These are phyloP conservation scores for Spodoptera frugiperda DNA, from an alignment of 1,140 invertebrate species.

Conservation along the genomic window DNA sequence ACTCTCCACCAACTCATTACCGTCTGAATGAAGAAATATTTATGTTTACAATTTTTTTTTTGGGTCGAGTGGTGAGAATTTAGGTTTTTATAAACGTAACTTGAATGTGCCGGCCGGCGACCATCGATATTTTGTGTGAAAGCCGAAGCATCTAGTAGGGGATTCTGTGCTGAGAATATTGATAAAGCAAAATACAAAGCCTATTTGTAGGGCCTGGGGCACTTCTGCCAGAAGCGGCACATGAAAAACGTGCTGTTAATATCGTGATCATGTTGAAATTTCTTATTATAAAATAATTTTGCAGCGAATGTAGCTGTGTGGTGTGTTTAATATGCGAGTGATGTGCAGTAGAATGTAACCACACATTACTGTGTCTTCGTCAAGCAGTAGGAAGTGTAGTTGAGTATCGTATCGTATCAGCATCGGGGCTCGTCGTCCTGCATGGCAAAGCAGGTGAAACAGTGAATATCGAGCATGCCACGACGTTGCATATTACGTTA, in stretches of 20 bases:
- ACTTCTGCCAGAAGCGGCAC: slow-evolving; percentile 16
- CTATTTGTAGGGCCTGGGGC: slow-evolving; percentile 18
- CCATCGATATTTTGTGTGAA: slow-evolving; percentile 30
- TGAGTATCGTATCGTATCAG: slow-evolving; percentile 42
- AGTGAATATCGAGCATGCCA: slow-evolving; percentile 37
- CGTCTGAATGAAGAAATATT: slow-evolving; percentile 15
- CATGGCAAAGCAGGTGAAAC: slow-evolving; percentile 47
- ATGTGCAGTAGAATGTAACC: background rate
- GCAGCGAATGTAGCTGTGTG: background rate
- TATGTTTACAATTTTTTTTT: slow-evolving; percentile 23
- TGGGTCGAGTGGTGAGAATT: slow-evolving; percentile 10
- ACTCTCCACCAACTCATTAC: slow-evolving; percentile 23
- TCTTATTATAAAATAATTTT: background rate
- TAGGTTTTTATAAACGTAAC: slow-evolving; percentile 11
- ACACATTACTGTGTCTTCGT: slow-evolving; percentile 23
- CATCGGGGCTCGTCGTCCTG: slow-evolving; percentile 26
- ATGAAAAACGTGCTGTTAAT: slow-evolving; percentile 14
- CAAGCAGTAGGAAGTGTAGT: slow-evolving; percentile 30
- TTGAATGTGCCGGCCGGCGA: slow-evolving; percentile 17
- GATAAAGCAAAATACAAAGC: slow-evolving; percentile 26
- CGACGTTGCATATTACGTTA: slow-evolving; percentile 43
- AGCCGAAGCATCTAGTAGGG: background rate
- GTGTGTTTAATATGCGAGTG: slow-evolving; percentile 17
- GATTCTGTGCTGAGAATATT: slow-evolving; percentile 31
- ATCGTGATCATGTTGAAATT: background rate